Base-by-base conservation (phyloP, 2,888 invertebrate genomes). In the Chymomyza fuscimana region DNA sequence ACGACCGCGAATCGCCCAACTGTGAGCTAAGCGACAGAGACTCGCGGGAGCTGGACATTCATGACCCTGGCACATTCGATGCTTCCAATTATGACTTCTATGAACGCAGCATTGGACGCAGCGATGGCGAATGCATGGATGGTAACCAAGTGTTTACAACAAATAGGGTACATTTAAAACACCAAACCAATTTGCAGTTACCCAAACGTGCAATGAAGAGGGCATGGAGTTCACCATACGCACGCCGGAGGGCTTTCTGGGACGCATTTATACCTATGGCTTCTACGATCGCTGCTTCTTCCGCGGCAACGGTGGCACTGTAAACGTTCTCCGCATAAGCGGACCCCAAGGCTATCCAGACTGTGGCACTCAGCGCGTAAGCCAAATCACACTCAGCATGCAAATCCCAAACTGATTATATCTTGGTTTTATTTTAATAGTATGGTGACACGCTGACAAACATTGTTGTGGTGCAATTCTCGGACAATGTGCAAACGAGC, bases 361-460 rank as follows among this genome's bases (percentile, higher is more conserved):
- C 92, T 97, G 97, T 92, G 97, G 97, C 60, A 97, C 97, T 3
- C 96, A 97, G 90, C 93, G 96, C 91, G 96, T 96, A 84, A 83
- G 84, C 73, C 64, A 65, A 52, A 0, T 7, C n/a, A 16, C 16
- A 46, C 40, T 12, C 40, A 2, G 4, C 40, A 46, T 46, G 40
- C 40, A 46, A 46, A 46, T 46, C 40, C 40, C 25, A 64, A 63
- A 46, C 58, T n/a, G 63, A 66, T 62, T 46, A 46, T 50, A 64
- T 74, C 50, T 67, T 36, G 2, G 22, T 22, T 54, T 22, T 54
- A 19, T 16, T 54, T 54, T 9, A 92, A 91, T n/a, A 96, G 96
- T 97, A 96, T 87, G 97, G 97, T 5, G 97, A 98, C 88, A 97
- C 97, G 5, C 96, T 97, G 95, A 97, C 97, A 71, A 98, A 97